Conservation (phyloP, 2,888 invertebrate genomes). For the Tromatobia lineatoria region DNA sequence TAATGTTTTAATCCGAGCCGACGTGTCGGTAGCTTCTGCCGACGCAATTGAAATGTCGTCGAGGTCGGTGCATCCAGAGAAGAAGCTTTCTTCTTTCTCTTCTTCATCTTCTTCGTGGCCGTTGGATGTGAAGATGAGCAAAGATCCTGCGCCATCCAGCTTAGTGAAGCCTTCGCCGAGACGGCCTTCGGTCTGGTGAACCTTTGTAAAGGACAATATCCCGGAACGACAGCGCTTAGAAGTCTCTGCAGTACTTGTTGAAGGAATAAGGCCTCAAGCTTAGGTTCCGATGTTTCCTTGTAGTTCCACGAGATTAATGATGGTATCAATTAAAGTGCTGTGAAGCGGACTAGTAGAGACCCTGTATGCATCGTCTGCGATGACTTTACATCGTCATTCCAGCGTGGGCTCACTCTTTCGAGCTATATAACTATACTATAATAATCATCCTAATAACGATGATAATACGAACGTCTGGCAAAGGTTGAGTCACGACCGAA, state of each 20-base stretch:
- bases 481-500: constrained; percentile 26
- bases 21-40: constrained; percentile 47
- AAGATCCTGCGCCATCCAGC: constrained; percentile 13
- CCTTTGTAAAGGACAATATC: constrained; percentile 51
- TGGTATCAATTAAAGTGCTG: constrained; percentile 74
- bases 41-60: constrained; percentile 76
- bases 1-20: constrained; percentile 80
- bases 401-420: constrained; percentile 5
- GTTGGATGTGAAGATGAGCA: constrained; percentile 36
- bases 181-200: constrained; percentile 42
- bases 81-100: constrained; percentile 41
- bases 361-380: constrained; percentile 32
- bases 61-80: constrained; percentile 45
- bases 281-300: constrained; percentile 53
- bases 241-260: constrained; percentile 7
- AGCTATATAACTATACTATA: constrained; percentile 8
- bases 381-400: constrained; percentile 62
- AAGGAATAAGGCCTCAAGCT: constrained; percentile 30
- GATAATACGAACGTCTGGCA: constrained; percentile 42
- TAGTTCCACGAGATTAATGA: constrained; percentile 74
- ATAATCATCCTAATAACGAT: constrained; percentile 28
- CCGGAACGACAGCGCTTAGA: constrained; percentile 22
- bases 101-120: constrained; percentile 6
- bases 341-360: constrained; percentile 35
- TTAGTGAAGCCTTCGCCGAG: constrained; percentile 17